Evolutionary conservation across 2,797 vertebrate species (phyloP), one percentile per base, ranked within the genome.

Genomic region (Melanotaenia parkinsoni): DNA sequence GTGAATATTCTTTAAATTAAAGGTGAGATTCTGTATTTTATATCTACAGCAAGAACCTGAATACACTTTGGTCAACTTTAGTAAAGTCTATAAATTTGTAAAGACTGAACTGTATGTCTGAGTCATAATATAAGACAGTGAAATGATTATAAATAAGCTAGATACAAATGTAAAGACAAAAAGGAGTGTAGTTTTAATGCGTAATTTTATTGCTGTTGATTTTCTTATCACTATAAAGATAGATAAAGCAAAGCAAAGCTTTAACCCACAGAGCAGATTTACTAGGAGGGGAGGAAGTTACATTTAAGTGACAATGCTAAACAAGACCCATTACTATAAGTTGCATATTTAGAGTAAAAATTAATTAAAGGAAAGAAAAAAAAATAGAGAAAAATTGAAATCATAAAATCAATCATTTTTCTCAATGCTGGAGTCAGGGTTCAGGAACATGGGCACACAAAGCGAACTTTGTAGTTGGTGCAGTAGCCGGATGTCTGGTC

Each of bases 391-490:
- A 53, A 24, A 3, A 10, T 53, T 53, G 4, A 22, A 51, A 51
- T n/a, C 50, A 51, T n/a, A 24, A 51, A 22, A 51, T 51, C 14
- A 43, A 18, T 8, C 1, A 47, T 47, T 47, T 47, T 8, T 47
- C 43, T n/a, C 8, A 18, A 18, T 47, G 14, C 18, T 14, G 43
- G 43, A 47, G 43, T 74, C 11, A 63, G 12, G 0, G 0, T 0
- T 12, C 24, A 54, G 24, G 14, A 1, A 59, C 85, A 87, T 3
- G 58, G 65, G 33, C 83, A 88, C 62, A 72, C 74, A 47, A 88
- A 89, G 22, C 76, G 58, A 53, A 83, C 74, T 80, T 83, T 79
- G 65, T 88, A 88, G 79, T 88, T 69, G 0, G 0, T 16, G 37
- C 84, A 90, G 0, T 0, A 0, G 1, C 22, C 11, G 8, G 0